These are phyloP conservation scores for Linnaemya vulpina DNA, from an alignment of 2,888 invertebrate species.

Conservation along the genomic window DNA sequence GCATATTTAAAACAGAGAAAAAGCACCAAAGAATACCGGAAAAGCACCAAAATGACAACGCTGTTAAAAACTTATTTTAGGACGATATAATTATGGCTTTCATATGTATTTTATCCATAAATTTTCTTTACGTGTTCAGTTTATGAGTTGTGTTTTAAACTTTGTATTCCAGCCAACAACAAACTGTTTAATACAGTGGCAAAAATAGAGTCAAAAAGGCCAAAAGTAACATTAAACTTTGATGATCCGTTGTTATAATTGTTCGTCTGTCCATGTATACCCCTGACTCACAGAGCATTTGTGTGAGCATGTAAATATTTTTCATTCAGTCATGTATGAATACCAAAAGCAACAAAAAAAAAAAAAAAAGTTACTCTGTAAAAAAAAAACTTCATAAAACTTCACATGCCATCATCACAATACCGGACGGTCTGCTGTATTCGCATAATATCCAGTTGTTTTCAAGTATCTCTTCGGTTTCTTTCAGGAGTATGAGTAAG, in stretches of 20 bases:
- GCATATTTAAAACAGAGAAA: too few relatives aligned
- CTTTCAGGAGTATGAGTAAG: not conserved
- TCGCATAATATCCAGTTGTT: constrained; percentile 45
- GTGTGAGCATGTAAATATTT: constrained; percentile 36
- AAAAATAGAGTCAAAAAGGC: constrained; percentile 68
- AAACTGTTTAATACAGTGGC: constrained; percentile 65
- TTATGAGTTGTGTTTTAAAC: constrained; percentile 42
- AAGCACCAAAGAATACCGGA: too few relatives aligned
- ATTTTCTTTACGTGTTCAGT: constrained; percentile 34
- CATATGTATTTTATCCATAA: not conserved
- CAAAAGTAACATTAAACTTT: constrained; percentile 71
- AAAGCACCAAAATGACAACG: too few relatives aligned
- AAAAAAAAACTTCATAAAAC: constrained; percentile 11
- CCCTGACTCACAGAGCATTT: not conserved
- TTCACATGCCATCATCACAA: constrained; percentile 34
- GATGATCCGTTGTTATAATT: constrained; percentile 53
- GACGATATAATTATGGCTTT: not conserved
- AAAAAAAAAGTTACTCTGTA: too few relatives aligned
- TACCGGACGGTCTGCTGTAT: constrained; percentile 15
- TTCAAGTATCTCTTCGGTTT: not conserved
- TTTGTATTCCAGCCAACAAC: constrained; percentile 15
- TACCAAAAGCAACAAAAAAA: not conserved
- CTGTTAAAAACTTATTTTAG: not conserved
- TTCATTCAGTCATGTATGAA: constrained; percentile 44
- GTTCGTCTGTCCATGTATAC: constrained; percentile 7